These are phyloP conservation scores for Misgurnus anguillicaudatus DNA, from an alignment of 2,113 vertebrate species.

Conservation along the genomic window DNA sequence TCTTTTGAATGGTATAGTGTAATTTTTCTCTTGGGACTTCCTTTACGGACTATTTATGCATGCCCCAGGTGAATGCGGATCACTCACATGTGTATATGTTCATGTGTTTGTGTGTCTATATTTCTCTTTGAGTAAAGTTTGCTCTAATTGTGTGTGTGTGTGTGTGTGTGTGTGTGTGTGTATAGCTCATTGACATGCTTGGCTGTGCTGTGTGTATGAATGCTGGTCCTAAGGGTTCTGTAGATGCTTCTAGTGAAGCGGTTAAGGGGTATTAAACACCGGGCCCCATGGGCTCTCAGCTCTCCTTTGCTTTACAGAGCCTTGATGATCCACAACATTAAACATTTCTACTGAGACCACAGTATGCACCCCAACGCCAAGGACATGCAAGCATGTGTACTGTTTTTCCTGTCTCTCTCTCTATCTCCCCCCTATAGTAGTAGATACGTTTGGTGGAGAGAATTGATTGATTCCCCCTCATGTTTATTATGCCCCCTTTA, in stretches of 20 bases:
- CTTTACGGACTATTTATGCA: no score
- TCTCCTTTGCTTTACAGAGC: constrained; percentile 43
- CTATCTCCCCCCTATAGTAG: background rate
- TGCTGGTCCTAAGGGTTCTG: constrained; percentile 65
- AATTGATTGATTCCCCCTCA: no score
- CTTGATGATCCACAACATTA: constrained; percentile 61
- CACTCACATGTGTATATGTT: background rate
- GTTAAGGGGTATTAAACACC: constrained; percentile 75
- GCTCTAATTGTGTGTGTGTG: constrained; percentile 21
- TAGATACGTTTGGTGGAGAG: background rate
- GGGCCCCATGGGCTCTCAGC: constrained; percentile 45
- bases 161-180: constrained; percentile 50
- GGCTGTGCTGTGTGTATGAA: constrained; percentile 61
- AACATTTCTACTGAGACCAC: constrained; percentile 45
- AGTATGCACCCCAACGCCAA: constrained; percentile 45
- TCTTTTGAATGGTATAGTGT: no score
- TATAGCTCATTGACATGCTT: constrained; percentile 58
- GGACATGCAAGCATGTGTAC: constrained; percentile 26
- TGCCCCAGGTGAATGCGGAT: background rate
- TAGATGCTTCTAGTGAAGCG: constrained; percentile 68
- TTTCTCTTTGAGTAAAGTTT: background rate
- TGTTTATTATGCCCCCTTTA: no score
- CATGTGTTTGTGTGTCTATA: background rate
- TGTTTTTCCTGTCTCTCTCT: background rate
- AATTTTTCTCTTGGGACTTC: no score